A percentile compares a stretch with the other conserved stretches of the same genome.
Evolutionary conservation across 2,113 vertebrate species (phyloP).

Genomic region (Felis chaus): DNA sequence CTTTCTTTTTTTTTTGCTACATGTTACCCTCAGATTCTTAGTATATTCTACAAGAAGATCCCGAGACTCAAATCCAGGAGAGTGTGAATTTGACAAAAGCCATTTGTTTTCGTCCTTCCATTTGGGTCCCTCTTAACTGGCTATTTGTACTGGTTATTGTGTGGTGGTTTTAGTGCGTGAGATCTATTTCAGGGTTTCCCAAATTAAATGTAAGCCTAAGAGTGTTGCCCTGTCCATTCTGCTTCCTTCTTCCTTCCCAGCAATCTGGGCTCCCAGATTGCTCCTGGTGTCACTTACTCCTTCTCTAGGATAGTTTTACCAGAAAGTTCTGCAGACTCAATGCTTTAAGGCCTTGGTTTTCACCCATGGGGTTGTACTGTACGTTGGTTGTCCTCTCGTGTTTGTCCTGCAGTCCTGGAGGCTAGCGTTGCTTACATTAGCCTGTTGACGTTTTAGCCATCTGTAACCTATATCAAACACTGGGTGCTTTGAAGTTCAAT

Average conservation of each 20-base stretch:
- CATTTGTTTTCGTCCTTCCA: not conserved
- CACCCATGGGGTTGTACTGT: rapidly evolving
- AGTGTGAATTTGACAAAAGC: not conserved
- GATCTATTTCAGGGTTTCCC: not conserved
- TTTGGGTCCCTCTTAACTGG: not conserved
- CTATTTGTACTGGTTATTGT: not conserved
- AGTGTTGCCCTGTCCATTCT: not conserved
- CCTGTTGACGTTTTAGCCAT: not conserved
- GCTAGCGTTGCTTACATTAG: not conserved
- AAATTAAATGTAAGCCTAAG: not conserved
- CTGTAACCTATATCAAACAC: slow-evolving; percentile 10
- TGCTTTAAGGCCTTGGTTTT: not conserved
- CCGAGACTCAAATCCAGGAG: not conserved
- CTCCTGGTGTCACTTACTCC: not conserved
- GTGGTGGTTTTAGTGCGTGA: not conserved
- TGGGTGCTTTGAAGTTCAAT: slow-evolving; percentile 60
- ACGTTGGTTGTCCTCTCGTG: not conserved
- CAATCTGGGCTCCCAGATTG: not conserved
- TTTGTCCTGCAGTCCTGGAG: not conserved
- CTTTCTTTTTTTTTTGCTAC: not conserved
- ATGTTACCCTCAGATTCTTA: not conserved
- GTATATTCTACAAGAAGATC: not conserved
- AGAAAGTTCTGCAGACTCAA: not conserved
- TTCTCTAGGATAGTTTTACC: not conserved
- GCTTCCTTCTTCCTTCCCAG: not conserved